Conservation (phyloP, 2,888 invertebrate genomes). For the Pharmacophagus antenor region DNA sequence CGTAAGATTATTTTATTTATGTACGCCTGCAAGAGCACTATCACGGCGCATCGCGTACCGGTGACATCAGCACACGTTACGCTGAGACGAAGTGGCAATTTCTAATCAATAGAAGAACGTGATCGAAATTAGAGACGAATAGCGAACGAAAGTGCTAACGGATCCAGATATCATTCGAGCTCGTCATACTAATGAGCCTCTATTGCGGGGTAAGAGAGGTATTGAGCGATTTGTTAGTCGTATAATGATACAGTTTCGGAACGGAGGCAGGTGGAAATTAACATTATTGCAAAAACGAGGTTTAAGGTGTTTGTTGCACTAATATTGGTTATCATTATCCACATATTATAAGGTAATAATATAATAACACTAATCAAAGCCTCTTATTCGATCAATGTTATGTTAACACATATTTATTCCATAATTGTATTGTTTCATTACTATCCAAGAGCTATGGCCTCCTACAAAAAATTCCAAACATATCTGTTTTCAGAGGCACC, state of each 20-base stretch:
- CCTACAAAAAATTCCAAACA: no score
- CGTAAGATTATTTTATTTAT: conserved; percentile 22
- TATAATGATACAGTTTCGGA: not conserved
- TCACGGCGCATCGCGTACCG: conserved; percentile 38
- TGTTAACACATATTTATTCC: no score
- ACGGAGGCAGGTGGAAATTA: not conserved
- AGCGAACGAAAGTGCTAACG: conserved; percentile 60
- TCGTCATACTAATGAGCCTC: conserved; percentile 39
- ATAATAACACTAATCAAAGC: no score
- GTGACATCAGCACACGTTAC: conserved; percentile 59
- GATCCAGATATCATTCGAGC: conserved; percentile 55
- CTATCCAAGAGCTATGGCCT: no score
- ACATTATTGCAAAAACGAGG: no score
- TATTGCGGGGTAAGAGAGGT: conserved; percentile 30
- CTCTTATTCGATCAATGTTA: no score
- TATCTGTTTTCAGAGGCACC: no score
- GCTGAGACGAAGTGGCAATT: conserved; percentile 52
- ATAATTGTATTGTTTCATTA: no score
- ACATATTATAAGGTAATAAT: no score
- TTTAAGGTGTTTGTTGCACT: no score
- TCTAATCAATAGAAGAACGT: conserved; percentile 65
- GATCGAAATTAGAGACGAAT: conserved; percentile 54
- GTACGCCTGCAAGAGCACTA: conserved; percentile 25
- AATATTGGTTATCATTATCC: no score
- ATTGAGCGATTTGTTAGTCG: conserved; percentile 11